Base-by-base conservation (phyloP, 1,140 invertebrate species). In the Luehdorfia chinensis region DNA sequence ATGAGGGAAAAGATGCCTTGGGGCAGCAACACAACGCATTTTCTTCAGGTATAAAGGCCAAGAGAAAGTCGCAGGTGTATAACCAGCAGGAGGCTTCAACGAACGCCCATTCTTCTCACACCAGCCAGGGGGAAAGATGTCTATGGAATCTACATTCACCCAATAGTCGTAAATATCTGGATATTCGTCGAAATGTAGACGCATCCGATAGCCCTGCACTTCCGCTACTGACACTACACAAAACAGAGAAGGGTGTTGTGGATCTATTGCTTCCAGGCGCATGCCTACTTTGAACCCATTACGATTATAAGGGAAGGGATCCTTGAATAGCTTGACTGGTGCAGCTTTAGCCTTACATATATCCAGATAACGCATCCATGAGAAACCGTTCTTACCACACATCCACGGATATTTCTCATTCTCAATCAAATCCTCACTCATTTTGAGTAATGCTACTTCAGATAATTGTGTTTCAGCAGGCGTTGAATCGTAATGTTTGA, bases 211-310 rank as follows among this genome's bases (percentile, higher is more conserved):
- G 13, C 94, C 94, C 57, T 92, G 90, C 32, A 95, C 90, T 84
- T 98, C 95, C 0, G 92, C 92, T 9, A 98, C 93, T 9, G 93
- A 94, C 14, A 97, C 89, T 14, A 97, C 95, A 81, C 96, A 97
- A 73, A 96, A 97, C 33, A 95, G 83, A 0, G 94, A 93, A 41
- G 95, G 96, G 83, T 97, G 94, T 60, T 94, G 91, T 0, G 96
- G 96, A 88, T 99, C 97, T 49, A 98, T 95, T 0, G 95, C 96
- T 88, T 98, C 97, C 37, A 98, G 68, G 70, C 96, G 95, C 95
- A 97, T 97, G 6, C 96, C 96, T 41, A 93, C 89, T 83, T 91
- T 90, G 58, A 95, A 95, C 11, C 89, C 88, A 80, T 95, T 95
- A 59, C 92, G 31, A 59, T 83, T 68, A 89, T 92, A 31, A 89